Conservation (phyloP, 2,888 invertebrate species). For the Conchocele bisecta region DNA sequence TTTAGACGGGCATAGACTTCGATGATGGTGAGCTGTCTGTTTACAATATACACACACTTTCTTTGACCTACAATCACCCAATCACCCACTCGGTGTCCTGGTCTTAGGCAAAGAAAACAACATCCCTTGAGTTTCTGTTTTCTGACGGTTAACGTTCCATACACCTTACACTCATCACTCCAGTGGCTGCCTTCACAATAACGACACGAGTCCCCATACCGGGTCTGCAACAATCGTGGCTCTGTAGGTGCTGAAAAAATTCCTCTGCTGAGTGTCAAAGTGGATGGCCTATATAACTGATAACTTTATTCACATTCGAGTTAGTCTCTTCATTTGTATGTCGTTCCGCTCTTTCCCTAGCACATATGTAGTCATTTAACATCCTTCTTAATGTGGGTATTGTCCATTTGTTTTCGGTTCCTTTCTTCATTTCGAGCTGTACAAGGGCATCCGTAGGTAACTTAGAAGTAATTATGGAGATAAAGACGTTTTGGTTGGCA, state of each 20-base stretch:
- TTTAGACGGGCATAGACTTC: slow-evolving; percentile 26
- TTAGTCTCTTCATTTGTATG: not conserved
- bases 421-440: slow-evolving; percentile 13
- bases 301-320: not conserved
- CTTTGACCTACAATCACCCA: slow-evolving; percentile 14
- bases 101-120: slow-evolving; percentile 30
- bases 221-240: no score
- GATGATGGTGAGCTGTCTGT: slow-evolving; percentile 17
- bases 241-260: not conserved
- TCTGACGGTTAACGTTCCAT: slow-evolving; percentile 22
- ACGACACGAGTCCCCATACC: no score
- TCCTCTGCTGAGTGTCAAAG: slow-evolving; percentile 1
- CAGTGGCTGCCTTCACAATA: slow-evolving; percentile 16
- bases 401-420: slow-evolving; percentile 11
- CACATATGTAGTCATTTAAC: slow-evolving; percentile 2
- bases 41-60: slow-evolving; percentile 35
- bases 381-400: not conserved
- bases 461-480: slow-evolving; percentile 14
- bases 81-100: slow-evolving; percentile 20
- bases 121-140: slow-evolving; percentile 18
- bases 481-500: slow-evolving; percentile 13
- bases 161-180: slow-evolving; percentile 28
- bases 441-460: slow-evolving; percentile 1
- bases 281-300: no score
- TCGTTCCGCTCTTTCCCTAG: not conserved